Conservation (phyloP, 2,113 vertebrate genomes). For the Nicator chloris region DNA sequence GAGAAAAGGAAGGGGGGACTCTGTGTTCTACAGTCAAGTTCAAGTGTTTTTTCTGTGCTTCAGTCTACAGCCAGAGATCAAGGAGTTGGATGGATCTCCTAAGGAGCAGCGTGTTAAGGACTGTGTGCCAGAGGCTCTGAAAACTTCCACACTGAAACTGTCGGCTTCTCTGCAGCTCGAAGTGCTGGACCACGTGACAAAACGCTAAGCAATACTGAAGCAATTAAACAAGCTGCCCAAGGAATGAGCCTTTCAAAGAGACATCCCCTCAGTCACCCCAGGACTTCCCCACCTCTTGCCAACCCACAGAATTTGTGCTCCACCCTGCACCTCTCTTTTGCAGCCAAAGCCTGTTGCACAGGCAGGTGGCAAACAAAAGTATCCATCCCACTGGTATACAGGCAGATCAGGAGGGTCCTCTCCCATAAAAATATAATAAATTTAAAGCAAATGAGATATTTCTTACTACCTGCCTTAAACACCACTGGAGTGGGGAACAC, state of each 20-base stretch:
- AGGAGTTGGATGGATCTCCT: background rate
- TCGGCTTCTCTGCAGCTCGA: background rate
- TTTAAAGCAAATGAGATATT: background rate
- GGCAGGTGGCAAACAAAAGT: background rate
- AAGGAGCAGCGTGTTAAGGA: background rate
- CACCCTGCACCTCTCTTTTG: background rate
- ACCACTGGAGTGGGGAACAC: background rate
- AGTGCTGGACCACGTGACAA: background rate
- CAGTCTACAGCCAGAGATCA: background rate
- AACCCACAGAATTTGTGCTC: background rate
- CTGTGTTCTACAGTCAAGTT: background rate
- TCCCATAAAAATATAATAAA: background rate
- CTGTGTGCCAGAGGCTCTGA: background rate
- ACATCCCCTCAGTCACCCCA: rapidly evolving
- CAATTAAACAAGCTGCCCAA: background rate
- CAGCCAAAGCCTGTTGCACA: background rate
- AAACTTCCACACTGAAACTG: background rate
- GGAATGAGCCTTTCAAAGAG: background rate
- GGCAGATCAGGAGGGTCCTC: background rate
- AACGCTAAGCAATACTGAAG: background rate
- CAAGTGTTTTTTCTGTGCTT: background rate
- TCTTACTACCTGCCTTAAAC: background rate
- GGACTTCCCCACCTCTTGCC: background rate
- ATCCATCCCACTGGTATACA: background rate
- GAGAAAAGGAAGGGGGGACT: background rate